Evolutionary conservation across 1,140 invertebrate species (phyloP).

Genomic region (Drosophila sp.): DNA sequence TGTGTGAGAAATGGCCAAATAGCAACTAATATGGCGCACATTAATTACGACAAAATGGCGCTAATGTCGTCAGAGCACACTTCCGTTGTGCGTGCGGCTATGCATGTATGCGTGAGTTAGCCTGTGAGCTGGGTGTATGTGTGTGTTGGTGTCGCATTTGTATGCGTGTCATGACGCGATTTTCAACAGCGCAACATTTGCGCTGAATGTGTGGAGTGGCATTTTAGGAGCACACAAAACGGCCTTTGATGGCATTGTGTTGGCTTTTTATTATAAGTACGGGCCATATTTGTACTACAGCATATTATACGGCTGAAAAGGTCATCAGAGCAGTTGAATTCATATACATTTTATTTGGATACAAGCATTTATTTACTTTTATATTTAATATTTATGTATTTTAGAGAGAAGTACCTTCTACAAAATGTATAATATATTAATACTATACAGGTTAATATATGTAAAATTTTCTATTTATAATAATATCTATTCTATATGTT

Average conservation of each 20-base stretch:
- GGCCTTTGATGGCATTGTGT: slow-evolving; percentile 38
- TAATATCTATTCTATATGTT: no score
- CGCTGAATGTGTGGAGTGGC: slow-evolving; percentile 21
- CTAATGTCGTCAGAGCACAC: slow-evolving; percentile 75
- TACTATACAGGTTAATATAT: no score
- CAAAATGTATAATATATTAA: no score
- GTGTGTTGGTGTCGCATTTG: slow-evolving; percentile 50
- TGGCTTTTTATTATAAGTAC: slow-evolving; percentile 18
- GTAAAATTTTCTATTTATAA: no score
- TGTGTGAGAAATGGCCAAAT: slow-evolving; percentile 81
- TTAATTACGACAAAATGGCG: slow-evolving; percentile 83
- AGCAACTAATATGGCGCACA: slow-evolving; percentile 82
- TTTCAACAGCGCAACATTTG: slow-evolving; percentile 57
- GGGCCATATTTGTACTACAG: slow-evolving; percentile 16
- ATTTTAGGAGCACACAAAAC: slow-evolving; percentile 32
- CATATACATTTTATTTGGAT: not conserved
- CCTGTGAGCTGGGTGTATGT: no score
- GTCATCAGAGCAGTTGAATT: not conserved
- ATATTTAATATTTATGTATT: not conserved
- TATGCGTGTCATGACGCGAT: slow-evolving; percentile 63
- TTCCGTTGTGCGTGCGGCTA: slow-evolving; percentile 38
- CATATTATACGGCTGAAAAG: slow-evolving; percentile 4
- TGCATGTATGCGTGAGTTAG: slow-evolving; percentile 2
- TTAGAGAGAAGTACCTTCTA: no score
- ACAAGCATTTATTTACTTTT: not conserved